A percentile compares a stretch with the other conserved stretches of the same genome.
These are phyloP conservation scores for Gastracanthus pulcherrimus DNA, from an alignment of 2,888 invertebrate species.

Conservation along the genomic window DNA sequence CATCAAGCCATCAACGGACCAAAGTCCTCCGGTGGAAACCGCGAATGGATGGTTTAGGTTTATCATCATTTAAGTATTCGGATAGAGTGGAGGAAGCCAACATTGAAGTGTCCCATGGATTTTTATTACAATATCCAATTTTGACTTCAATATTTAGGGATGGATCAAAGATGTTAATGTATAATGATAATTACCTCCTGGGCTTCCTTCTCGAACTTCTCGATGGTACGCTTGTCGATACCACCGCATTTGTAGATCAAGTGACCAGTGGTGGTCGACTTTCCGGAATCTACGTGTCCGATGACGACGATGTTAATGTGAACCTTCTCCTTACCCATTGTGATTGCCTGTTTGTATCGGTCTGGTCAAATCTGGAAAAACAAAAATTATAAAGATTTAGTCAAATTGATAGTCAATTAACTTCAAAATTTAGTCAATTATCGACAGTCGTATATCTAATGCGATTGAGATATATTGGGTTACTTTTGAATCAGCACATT, in stretches of 20 bases:
- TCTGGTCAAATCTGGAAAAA: slow-evolving; percentile 52
- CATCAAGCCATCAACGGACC: slow-evolving; percentile 66
- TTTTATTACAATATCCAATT: slow-evolving; percentile 17
- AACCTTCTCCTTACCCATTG: slow-evolving; percentile 90
- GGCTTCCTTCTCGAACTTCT: slow-evolving; percentile 99
- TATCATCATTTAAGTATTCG: slow-evolving; percentile 38
- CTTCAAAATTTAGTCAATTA: background rate
- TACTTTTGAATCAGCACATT: no score
- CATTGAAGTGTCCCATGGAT: background rate
- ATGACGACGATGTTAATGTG: slow-evolving; percentile 99
- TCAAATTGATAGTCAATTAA: background rate
- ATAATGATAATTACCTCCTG: slow-evolving; percentile 82
- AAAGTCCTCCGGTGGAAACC: slow-evolving; percentile 71
- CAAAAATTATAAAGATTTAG: slow-evolving; percentile 20
- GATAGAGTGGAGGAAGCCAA: background rate
- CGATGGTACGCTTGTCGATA: slow-evolving; percentile 99
- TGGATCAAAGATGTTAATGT: background rate
- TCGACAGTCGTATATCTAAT: no score
- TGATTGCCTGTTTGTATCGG: slow-evolving; percentile 43
- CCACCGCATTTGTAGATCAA: slow-evolving; percentile 99
- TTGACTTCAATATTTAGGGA: slow-evolving; percentile 1
- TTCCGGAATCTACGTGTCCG: slow-evolving; percentile 99
- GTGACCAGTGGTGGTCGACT: slow-evolving; percentile 94
- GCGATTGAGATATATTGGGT: no score
- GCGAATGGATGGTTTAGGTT: slow-evolving; percentile 65